Evolutionary conservation across 1,140 invertebrate species (phyloP), one percentile per base, ranked within the genome.

Genomic region (Drosophila hydei): DNA sequence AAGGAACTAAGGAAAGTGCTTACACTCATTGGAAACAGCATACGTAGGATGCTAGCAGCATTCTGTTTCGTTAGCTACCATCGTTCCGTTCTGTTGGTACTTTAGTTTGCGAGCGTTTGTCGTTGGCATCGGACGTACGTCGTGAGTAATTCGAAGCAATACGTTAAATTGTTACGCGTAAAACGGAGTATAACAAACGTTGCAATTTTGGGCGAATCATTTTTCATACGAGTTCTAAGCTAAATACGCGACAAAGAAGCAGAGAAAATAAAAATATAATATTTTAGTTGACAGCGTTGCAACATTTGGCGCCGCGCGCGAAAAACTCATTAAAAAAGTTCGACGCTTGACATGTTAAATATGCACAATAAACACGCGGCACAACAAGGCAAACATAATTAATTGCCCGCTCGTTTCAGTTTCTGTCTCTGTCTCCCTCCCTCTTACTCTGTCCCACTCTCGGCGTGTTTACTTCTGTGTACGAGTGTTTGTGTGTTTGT

Each of bases 81-180:
- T 42, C 38, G 33, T 52, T 62, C n/a, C 45, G 18, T 25, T 16
- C 27, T 14, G 27, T 47, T 16, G 19, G 61, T 36, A 19, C 45
- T 36, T 64, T 33, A 77, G 83, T 88, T 88, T 88, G 65, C 83
- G 83, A 88, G 83, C 78, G 72, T 71, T 72, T 78, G 69, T 88
- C 83, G 83, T 88, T 62, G 62, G 71, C 62, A 71, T 63, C 73
- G 70, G 84, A 79, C 64, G 84, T 89, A 61, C 63, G 77, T 79
- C 63, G 75, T 61, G 80, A 55, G 58, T 8, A 47, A 42, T 30
- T 36, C 19, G 18, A 11, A 43, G 9, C 9, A 48, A 47, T 30
- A 14, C 16, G 25, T 18, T 61, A 23, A 51, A 45, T 19, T 33
- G 52, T 45, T 48, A 56, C 63, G 63, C 14, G 36, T 43, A 30